These are phyloP conservation scores for Piaya cayana DNA, from an alignment of 2,113 vertebrate species.

Conservation along the genomic window DNA sequence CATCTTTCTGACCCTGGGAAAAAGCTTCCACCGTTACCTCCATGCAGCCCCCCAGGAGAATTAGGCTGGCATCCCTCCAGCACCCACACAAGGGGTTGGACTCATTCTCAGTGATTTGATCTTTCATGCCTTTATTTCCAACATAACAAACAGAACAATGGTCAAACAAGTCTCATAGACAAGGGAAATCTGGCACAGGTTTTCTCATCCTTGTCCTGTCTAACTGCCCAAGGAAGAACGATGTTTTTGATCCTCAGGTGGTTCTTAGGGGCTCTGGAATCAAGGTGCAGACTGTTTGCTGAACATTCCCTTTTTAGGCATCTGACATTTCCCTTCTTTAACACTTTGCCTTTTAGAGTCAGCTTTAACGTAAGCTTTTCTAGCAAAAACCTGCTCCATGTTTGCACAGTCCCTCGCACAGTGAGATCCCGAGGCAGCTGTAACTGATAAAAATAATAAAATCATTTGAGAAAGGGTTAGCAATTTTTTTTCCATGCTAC, in stretches of 20 bases:
- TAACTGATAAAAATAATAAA: constrained; percentile 36
- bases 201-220: neutral
- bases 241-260: neutral
- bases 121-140: neutral
- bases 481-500: neutral
- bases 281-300: neutral
- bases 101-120: neutral
- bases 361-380: neutral
- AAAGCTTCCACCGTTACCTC: neutral
- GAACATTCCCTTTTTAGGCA: neutral
- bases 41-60: neutral
- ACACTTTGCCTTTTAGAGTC: neutral
- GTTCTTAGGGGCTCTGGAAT: neutral
- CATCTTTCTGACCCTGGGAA: neutral
- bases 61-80: neutral
- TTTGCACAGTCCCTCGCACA: neutral
- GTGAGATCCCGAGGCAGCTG: neutral
- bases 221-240: neutral
- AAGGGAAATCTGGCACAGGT: neutral
- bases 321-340: neutral
- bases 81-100: neutral
- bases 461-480: neutral
- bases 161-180: neutral
- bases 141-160: neutral
- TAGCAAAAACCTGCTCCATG: neutral